Conservation (phyloP, 2,797 vertebrate species). For the Malacoctenus gilli region DNA sequence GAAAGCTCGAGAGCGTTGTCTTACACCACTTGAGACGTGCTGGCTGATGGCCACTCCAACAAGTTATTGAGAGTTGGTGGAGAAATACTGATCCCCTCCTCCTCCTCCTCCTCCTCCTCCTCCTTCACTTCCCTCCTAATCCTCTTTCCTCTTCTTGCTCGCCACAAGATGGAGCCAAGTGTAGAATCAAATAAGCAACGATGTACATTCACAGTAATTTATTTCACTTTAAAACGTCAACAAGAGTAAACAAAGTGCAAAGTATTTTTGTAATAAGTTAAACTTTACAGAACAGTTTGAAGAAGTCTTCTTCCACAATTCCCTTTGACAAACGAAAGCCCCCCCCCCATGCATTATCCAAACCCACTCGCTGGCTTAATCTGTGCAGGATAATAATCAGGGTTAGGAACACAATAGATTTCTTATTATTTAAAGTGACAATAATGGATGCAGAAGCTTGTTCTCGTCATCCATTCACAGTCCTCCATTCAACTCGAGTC, state of each 20-base stretch:
- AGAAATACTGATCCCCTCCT: conserved; percentile 8
- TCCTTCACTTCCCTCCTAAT: conserved; percentile 3
- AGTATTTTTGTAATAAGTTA: conserved; percentile 54
- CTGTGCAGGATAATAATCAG: conserved; percentile 44
- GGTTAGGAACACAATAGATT: conserved; percentile 32
- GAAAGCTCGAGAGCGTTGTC: conserved; percentile 53
- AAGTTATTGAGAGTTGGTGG: conserved; percentile 46
- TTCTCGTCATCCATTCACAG: conserved; percentile 22
- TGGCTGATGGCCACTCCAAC: conserved; percentile 50
- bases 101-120: neutral
- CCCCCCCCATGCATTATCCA: conserved; percentile 29
- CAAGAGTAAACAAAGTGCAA: conserved; percentile 57
- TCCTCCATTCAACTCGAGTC: conserved; percentile 17
- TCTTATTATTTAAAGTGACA: conserved; percentile 36
- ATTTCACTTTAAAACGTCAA: conserved; percentile 51
- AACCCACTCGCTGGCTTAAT: conserved; percentile 39
- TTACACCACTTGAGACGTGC: conserved; percentile 48
- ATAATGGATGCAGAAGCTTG: conserved; percentile 31
- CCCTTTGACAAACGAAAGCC: conserved; percentile 48
- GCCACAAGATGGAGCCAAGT: conserved; percentile 75
- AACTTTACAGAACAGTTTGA: conserved; percentile 34
- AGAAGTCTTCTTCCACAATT: conserved; percentile 27
- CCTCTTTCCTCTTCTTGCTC: conserved; percentile 26
- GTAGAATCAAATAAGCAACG: conserved; percentile 25
- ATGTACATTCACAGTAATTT: conserved; percentile 30